Evolutionary conservation across 2,888 invertebrate genomes (phyloP), one percentile per base, ranked within the genome.

Genomic region (Andricus curvator): DNA sequence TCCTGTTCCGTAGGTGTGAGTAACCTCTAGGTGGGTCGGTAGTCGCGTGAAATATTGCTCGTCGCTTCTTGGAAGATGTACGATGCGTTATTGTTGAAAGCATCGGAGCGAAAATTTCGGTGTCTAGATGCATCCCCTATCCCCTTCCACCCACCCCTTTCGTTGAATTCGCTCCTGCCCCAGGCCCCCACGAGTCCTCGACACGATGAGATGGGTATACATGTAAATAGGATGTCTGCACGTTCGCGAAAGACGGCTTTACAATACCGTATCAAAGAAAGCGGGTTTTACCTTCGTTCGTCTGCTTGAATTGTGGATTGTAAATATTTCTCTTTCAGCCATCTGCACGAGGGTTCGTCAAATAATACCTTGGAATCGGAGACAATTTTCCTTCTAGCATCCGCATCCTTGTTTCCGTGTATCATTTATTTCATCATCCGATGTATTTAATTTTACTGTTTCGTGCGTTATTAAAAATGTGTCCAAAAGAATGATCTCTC

Each of bases 11-110:
- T 79, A 79, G 82, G 81, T 44, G 62, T 67, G 77, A 77, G 77
- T 78, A 78, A 82, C 81, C 78, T 77, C 81, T 76, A 83, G 82
- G 83, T 85, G 80, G 82, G 84, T 81, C 84, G 85, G 86, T 85
- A 89, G 89, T 88, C 84, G 88, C 87, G 89, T 91, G 91, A 91
- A 90, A 91, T 91, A 91, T 91, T 90, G 90, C 91, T 88, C 89
- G 90, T 90, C 89, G 89, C 87, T 88, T 88, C 89, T 89, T 88
- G 85, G 88, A 91, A 91, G 90, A 91, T 91, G 89, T 90, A 91
- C 89, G 91, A 90, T 89, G 90, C 90, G 89, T 91, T 91, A 91
- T 91, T 91, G 90, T 91, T 91, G 90, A 88, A 89, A 91, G 90
- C 90, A 91, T 89, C 90, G 88, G 89, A 89, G 90, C 90, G 90